These are phyloP conservation scores for Macrosiphum euphorbiae DNA, from an alignment of 2,888 invertebrate genomes.

Conservation along the genomic window DNA sequence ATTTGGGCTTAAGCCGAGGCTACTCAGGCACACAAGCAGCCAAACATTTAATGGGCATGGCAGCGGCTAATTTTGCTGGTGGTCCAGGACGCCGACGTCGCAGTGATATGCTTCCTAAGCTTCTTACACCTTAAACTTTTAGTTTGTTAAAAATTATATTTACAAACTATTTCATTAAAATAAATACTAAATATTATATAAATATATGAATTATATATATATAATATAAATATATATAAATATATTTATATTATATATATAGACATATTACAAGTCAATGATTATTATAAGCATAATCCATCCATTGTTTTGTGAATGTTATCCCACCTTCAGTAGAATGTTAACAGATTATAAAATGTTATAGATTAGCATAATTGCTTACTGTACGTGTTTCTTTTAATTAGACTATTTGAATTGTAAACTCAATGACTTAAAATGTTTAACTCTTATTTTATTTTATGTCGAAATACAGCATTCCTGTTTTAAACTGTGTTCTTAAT, in stretches of 20 bases:
- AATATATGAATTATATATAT: conserved; percentile 55
- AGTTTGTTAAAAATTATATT: conserved; percentile 61
- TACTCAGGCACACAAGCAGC: conserved; percentile 91
- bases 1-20: conserved; percentile 88
- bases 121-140: conserved; percentile 61
- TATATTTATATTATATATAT: conserved; percentile 37
- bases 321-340: conserved; percentile 53
- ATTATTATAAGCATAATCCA: conserved; percentile 58
- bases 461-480: conserved; percentile 60
- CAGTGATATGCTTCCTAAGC: conserved; percentile 65
- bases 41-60: conserved; percentile 91
- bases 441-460: conserved; percentile 58
- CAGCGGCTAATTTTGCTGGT: conserved; percentile 89
- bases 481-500: conserved; percentile 35
- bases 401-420: conserved; percentile 58
- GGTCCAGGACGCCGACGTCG: conserved; percentile 91
- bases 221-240: conserved; percentile 58
- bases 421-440: conserved; percentile 53
- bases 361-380: conserved; percentile 61
- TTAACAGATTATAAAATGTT: conserved; percentile 50
- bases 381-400: conserved; percentile 44
- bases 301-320: conserved; percentile 61
- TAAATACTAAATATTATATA: conserved; percentile 60
- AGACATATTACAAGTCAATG: conserved; percentile 50
- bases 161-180: conserved; percentile 59